phyloP scores from a whole-genome alignment of 2,113 vertebrate species.

The Notarius quadriscutis region DNA sequence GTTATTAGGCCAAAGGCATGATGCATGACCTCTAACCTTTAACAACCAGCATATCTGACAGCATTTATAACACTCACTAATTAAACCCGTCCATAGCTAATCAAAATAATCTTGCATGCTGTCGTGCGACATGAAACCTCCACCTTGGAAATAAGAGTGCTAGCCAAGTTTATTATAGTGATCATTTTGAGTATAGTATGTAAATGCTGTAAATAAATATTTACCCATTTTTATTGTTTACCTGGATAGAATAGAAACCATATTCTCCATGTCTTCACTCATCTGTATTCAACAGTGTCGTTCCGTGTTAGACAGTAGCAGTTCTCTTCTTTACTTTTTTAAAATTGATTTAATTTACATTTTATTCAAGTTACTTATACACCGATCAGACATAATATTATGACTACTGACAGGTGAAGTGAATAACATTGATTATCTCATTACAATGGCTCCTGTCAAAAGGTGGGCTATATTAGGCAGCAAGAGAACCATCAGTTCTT shows the following conservation, averaged over 20 bases:
- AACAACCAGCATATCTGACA: conserved; percentile 20
- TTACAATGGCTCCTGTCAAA: too few relatives aligned
- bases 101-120: conserved; percentile 32
- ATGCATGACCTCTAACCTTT: conserved; percentile 54
- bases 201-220: conserved; percentile 11
- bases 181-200: background rate
- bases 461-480: too few relatives aligned
- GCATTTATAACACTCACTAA: conserved; percentile 1
- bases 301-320: conserved; percentile 69
- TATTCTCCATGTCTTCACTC: conserved; percentile 32
- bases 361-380: conserved; percentile 52
- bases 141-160: background rate
- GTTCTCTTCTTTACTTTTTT: conserved; percentile 59
- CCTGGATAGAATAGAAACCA: conserved; percentile 5
- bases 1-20: conserved; percentile 43
- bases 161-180: too few relatives aligned
- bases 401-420: too few relatives aligned
- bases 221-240: conserved; percentile 18
- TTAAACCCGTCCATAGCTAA: conserved; percentile 2
- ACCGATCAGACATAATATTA: too few relatives aligned
- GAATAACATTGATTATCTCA: too few relatives aligned
- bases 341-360: conserved; percentile 53
- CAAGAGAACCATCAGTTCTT: too few relatives aligned
- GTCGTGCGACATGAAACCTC: background rate
- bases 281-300: conserved; percentile 57